These are phyloP conservation scores for Ommatoiulus sabulosus DNA, from an alignment of 2,888 invertebrate genomes.

Conservation along the genomic window DNA sequence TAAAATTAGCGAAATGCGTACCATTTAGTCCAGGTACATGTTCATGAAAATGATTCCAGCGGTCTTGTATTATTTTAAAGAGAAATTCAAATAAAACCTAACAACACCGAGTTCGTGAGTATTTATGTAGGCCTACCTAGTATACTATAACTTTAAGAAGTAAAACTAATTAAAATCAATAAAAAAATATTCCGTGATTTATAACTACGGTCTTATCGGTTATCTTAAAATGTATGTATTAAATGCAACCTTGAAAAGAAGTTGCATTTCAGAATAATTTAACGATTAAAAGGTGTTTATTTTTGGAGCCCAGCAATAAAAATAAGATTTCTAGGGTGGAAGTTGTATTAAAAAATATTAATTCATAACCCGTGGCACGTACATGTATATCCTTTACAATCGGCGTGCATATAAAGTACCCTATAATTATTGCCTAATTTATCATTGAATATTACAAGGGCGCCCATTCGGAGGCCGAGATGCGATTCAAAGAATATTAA, in stretches of 20 bases:
- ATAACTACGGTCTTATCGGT: not conserved
- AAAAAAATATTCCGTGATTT: not conserved
- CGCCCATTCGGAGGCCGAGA: not conserved
- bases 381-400: not conserved
- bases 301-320: not conserved
- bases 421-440: not conserved
- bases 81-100: no score
- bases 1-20: no score
- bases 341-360: not conserved
- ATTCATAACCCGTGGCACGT: constrained; percentile 5
- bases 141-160: not conserved
- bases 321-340: not conserved
- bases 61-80: no score
- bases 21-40: no score
- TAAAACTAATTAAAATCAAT: not conserved
- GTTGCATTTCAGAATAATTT: not conserved
- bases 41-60: no score
- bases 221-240: not conserved
- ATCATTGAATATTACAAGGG: not conserved
- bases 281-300: not conserved
- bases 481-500: constrained; percentile 25
- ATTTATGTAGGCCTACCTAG: not conserved
- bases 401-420: constrained; percentile 3
- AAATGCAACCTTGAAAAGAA: not conserved
- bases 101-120: not conserved